Percentiles rank a stretch among this genome's conserved stretches.
Evolutionary conservation across 2,888 invertebrate genomes (phyloP).

Genomic region (Acanthopleura granulata): DNA sequence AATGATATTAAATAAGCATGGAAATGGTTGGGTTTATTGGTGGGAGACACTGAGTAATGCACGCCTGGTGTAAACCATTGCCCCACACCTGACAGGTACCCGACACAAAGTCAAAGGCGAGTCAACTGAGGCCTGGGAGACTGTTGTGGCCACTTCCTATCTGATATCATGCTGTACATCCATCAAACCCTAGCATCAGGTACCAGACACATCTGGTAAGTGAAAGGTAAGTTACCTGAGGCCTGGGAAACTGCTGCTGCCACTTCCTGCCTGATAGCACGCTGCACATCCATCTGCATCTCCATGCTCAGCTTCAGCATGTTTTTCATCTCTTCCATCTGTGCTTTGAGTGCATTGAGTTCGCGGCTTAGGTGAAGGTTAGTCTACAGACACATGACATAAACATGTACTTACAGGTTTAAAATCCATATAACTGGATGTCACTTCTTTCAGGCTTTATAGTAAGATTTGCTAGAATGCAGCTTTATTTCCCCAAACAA

Average conservation of each 20-base stretch:
- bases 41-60: too few species aligned
- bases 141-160: too few species aligned
- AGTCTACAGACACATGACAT: constrained; percentile 44
- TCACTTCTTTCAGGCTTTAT: not conserved
- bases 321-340: constrained; percentile 64
- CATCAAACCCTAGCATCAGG: not conserved
- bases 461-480: too few species aligned
- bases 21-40: too few species aligned
- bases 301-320: constrained; percentile 66
- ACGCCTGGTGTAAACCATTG: too few species aligned
- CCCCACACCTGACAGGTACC: too few species aligned
- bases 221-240: constrained; percentile 28
- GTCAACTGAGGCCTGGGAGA: too few species aligned
- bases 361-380: constrained; percentile 58
- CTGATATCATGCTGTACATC: too few species aligned
- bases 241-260: constrained; percentile 56
- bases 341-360: constrained; percentile 57
- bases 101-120: too few species aligned
- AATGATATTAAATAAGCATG: too few species aligned
- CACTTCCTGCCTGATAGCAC: constrained; percentile 68
- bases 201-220: too few species aligned
- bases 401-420: not conserved
- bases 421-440: not conserved
- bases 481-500: too few species aligned
- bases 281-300: constrained; percentile 67